Base-by-base conservation (phyloP, 2,888 invertebrate species). In the Celastrina argiolus region DNA sequence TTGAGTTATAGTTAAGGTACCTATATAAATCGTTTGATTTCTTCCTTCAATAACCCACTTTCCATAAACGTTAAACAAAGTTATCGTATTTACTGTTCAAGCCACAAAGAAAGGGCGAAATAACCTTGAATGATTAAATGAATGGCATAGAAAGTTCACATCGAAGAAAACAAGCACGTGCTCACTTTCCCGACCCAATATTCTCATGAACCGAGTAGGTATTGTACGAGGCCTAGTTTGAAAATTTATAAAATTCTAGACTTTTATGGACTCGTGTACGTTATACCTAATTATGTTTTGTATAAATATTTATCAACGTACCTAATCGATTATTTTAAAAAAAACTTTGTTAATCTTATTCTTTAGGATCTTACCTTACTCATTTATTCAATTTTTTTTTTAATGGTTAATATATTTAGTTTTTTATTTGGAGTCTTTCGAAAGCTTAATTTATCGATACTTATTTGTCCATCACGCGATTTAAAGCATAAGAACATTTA, bases 131-230 rank as follows among this genome's bases (percentile, higher is more conserved):
- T 72, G 70, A 70, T 71, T 68, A 71, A 69, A 72, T 69, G 68
- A 65, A 67, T 66, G 69, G 66, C 71, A 68, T 76, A 76, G 75
- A 76, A 76, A 76, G 76, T 74, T 70, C 71, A 72, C 72, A 73
- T 73, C 74, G 74, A 72, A 74, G 74, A 74, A 76, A 74, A 73
- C 70, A 67, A 73, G 72, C 75, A 76, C 76, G 75, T 72, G 71
- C 71, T 68, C 70, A 76, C 76, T 76, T 76, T 76, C 76, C 72
- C 76, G 69, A 70, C 70, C 68, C 73, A 71, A 75, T 74, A 70
- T 71, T 36, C 61, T 36, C 36, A 61, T 61, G 36, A 31, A 28
- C 31, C 18, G 45, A 45, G 31, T n/a, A n/a, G n/a, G n/a, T 58
- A 58, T 58, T 58, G 28, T 58, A 58, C 31, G 31, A 31, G 31